phyloP scores from a whole-genome alignment of 2,797 vertebrate species.

The Neopelma chrysocephalum region DNA sequence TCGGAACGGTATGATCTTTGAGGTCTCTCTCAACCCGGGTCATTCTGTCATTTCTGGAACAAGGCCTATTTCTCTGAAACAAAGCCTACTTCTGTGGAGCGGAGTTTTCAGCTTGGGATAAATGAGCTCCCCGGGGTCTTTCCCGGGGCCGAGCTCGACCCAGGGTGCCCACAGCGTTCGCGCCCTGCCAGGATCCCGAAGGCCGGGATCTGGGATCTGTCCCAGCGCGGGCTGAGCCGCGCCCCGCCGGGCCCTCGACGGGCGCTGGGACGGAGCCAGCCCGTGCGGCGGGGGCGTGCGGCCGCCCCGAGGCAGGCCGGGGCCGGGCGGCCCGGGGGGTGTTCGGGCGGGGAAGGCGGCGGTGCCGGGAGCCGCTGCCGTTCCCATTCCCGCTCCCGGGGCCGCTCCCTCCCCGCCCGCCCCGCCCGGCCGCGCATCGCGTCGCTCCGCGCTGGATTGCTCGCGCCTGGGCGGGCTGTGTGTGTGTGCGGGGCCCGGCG shows the following conservation, averaged over 20 bases:
- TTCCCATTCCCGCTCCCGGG: background rate
- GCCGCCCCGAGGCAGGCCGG: background rate
- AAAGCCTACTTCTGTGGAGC: background rate
- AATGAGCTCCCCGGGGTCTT: background rate
- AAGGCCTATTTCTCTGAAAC: background rate
- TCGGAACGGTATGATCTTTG: rapidly evolving
- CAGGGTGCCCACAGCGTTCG: rapidly evolving
- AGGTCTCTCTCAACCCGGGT: background rate
- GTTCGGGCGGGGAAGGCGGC: background rate
- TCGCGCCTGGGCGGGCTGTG: slow-evolving; percentile 11
- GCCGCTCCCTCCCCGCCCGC: background rate
- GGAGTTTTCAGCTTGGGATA: rapidly evolving
- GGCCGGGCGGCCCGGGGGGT: background rate
- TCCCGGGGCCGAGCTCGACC: too few species aligned
- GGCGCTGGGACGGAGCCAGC: background rate
- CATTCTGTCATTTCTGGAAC: background rate
- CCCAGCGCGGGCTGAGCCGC: background rate
- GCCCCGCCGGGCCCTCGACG: background rate
- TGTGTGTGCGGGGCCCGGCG: background rate
- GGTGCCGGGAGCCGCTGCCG: background rate
- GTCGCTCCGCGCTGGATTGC: slow-evolving; percentile 49
- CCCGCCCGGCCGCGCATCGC: background rate
- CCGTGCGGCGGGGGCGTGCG: background rate
- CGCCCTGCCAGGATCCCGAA: background rate
- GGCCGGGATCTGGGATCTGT: background rate